Conservation (phyloP, 2,113 vertebrate genomes). For the Orcinus orca region DNA sequence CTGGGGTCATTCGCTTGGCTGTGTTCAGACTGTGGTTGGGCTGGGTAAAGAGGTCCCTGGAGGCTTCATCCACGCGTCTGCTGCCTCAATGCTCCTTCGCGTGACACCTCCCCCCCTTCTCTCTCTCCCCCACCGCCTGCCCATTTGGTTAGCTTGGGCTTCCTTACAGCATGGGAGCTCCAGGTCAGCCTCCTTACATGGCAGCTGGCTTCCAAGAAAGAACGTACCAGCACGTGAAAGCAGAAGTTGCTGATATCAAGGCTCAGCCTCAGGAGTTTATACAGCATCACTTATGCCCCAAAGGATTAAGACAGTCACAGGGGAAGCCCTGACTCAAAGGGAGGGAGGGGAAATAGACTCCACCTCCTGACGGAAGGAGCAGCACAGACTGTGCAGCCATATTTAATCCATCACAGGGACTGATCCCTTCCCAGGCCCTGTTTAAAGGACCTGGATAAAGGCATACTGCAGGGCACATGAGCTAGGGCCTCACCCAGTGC, state of each 20-base stretch:
- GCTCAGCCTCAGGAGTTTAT: background rate
- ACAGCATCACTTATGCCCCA: background rate
- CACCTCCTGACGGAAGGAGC: background rate
- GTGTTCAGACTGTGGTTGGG: rapidly evolving
- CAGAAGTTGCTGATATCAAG: background rate
- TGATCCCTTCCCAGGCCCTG: background rate
- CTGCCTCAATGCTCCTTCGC: rapidly evolving
- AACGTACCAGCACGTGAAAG: background rate
- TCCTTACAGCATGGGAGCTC: rapidly evolving
- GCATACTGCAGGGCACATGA: background rate
- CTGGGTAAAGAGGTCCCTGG: background rate
- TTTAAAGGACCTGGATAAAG: background rate
- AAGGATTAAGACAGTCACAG: background rate
- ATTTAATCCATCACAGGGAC: background rate
- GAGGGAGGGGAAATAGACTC: background rate
- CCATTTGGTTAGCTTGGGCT: background rate
- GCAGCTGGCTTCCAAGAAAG: background rate
- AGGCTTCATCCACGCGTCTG: background rate
- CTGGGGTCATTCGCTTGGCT: background rate
- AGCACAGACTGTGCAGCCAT: background rate
- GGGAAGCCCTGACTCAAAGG: background rate
- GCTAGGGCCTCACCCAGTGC: background rate
- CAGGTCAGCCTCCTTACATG: background rate
- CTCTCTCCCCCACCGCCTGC: background rate
- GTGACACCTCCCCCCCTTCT: too few relatives aligned